phyloP scores from a whole-genome alignment of 2,888 invertebrate species.

The Xestoiulus laeticollis region DNA sequence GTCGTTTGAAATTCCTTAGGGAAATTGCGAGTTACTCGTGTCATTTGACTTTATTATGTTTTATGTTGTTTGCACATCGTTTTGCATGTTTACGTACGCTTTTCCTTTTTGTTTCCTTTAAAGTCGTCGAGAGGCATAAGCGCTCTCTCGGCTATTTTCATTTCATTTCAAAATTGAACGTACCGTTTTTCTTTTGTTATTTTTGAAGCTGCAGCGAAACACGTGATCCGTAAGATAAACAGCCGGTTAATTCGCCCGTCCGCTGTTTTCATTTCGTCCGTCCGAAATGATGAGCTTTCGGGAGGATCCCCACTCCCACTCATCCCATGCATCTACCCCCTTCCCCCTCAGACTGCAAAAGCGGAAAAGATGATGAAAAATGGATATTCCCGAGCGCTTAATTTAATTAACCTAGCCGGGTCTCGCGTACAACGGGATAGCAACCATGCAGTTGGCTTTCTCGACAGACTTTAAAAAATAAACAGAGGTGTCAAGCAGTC shows the following conservation, averaged over 20 bases:
- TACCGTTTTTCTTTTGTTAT: conserved; percentile 20
- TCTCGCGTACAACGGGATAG: neutral
- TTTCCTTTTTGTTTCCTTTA: conserved; percentile 19
- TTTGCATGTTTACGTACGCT: conserved; percentile 8
- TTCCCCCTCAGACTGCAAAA: neutral
- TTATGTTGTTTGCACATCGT: conserved; percentile 3
- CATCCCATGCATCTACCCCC: neutral
- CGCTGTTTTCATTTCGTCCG: neutral
- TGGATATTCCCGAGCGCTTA: neutral
- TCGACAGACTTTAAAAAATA: neutral
- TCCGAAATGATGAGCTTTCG: neutral
- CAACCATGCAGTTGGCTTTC: neutral
- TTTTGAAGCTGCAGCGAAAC: neutral
- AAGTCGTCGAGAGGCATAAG: neutral
- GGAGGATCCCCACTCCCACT: neutral
- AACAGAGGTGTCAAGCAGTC: neutral
- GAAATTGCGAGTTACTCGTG: conserved; percentile 14
- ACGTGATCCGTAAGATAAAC: conserved; percentile 27
- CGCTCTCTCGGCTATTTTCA: neutral
- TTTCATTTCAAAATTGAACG: conserved; percentile 35
- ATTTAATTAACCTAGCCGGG: conserved; percentile 1
- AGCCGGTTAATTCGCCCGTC: neutral
- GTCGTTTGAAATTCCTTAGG: neutral
- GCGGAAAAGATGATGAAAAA: conserved; percentile 24
- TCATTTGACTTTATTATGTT: conserved; percentile 35